Conservation (phyloP, 2,797 vertebrate genomes). For the Loriculus beryllinus region DNA sequence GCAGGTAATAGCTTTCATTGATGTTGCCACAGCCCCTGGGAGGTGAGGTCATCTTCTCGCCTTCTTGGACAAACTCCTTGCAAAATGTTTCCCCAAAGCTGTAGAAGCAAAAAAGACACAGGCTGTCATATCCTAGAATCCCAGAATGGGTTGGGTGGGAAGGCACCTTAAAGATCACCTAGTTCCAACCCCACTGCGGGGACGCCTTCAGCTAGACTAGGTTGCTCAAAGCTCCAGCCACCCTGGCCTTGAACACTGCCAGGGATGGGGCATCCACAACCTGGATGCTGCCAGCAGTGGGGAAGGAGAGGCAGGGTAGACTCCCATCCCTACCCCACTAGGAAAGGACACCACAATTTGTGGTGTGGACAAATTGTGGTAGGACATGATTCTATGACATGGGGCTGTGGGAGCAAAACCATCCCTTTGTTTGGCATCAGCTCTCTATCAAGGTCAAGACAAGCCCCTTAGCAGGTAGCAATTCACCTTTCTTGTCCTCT, state of each 20-base stretch:
- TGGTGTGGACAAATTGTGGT: too few relatives aligned
- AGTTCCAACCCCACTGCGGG: neutral
- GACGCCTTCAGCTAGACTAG: neutral
- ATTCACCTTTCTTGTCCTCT: neutral
- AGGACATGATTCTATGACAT: too few relatives aligned
- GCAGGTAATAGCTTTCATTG: constrained; percentile 69
- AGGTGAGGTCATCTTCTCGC: neutral
- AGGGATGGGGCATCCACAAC: neutral
- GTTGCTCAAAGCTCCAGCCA: neutral
- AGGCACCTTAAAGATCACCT: neutral
- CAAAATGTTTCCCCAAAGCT: neutral
- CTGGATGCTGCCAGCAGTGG: neutral
- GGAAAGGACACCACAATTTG: neutral
- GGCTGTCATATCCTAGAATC: neutral
- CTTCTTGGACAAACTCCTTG: constrained; percentile 18
- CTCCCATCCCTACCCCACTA: neutral
- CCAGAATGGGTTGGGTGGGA: neutral
- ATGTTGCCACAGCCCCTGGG: constrained; percentile 22
- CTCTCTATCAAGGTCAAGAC: neutral
- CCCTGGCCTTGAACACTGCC: neutral
- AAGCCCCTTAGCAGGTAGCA: neutral
- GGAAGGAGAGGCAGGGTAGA: neutral
- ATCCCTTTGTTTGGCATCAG: neutral
- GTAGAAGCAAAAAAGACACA: constrained; percentile 3
- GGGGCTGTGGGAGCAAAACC: neutral